Base-by-base conservation (phyloP, 2,888 invertebrate genomes). In the Perdita meconis region DNA sequence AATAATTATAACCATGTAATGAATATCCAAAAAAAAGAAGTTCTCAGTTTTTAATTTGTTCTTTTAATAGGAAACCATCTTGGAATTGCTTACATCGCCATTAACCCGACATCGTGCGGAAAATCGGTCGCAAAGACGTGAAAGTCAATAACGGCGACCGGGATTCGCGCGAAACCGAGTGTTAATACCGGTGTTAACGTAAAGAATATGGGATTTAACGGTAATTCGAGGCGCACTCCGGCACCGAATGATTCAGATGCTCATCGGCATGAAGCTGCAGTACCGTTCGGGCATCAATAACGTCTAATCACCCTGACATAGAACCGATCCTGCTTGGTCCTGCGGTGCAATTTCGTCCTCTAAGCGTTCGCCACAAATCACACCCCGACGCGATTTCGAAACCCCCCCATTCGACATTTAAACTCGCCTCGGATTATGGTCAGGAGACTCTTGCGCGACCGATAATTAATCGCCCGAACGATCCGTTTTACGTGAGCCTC, bases 331-430 rank as follows among this genome's bases (percentile, higher is more conserved):
- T 84, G 79, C 78, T 82, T 71, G 84, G 87, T 86, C 84, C 85
- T 84, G 86, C 78, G 76, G 69, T 63, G 88, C 88, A 90, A 90
- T 90, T 90, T 89, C 87, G 88, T 88, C 87, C 90, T 86, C 84
- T 90, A 89, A 90, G 89, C 90, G 89, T 87, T 80, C 84, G 80
- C 87, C 87, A 90, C 90, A 90, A 91, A 91, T 91, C 90, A 90
- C 90, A 84, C 80, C 70, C 72, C 63, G 71, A 59, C 84, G 82
- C 84, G 82, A 86, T 87, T 85, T 79, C 70, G 79, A 71, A 73
- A 66, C 69, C 78, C 83, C 74, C 82, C 80, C 78, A 51, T 73
- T 77, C 83, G 78, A 74, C 86, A 82, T 87, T 88, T 85, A 88
- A 89, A 88, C 88, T 85, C 84, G 71, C 68, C 68, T 47, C 73